Conservation (phyloP, 35 echinoderm and acorn worm species). For the Apostichopus japonicus region DNA sequence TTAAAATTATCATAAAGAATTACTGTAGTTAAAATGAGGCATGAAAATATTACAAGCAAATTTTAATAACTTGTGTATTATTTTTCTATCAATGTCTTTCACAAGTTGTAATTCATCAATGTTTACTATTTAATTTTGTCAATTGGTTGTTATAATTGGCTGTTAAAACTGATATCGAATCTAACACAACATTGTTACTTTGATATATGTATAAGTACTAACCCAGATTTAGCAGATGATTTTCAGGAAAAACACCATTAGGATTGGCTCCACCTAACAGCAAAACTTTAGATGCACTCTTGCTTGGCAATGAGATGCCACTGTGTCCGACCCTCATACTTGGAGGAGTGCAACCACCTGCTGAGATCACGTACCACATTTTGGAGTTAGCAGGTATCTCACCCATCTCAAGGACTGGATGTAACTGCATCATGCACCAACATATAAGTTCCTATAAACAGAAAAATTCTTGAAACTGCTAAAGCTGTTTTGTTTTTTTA, state of each 20-base stretch:
- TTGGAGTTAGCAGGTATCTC: constrained; percentile 59
- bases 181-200: no score
- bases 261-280: constrained; percentile 90
- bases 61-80: no score
- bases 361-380: constrained; percentile 96
- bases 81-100: no score
- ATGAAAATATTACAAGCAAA: no score
- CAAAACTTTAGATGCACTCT: constrained; percentile 56
- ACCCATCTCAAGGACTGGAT: constrained; percentile 70
- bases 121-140: no score
- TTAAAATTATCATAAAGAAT: not conserved
- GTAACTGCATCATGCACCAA: constrained; percentile 68
- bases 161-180: no score
- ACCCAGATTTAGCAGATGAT: constrained; percentile 83
- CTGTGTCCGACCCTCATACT: constrained; percentile 93
- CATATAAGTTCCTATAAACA: no score
- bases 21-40: not conserved
- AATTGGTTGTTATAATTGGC: no score
- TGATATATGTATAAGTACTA: constrained; percentile 12
- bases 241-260: constrained; percentile 83
- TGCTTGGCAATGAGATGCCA: constrained; percentile 15
- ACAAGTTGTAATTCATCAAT: no score
- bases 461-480: no score
- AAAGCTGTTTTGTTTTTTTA: no score
- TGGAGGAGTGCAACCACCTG: constrained; percentile 70